Evolutionary conservation across 2,888 invertebrate species (phyloP).

Genomic region (Rhimphoctona megacephalus): DNA sequence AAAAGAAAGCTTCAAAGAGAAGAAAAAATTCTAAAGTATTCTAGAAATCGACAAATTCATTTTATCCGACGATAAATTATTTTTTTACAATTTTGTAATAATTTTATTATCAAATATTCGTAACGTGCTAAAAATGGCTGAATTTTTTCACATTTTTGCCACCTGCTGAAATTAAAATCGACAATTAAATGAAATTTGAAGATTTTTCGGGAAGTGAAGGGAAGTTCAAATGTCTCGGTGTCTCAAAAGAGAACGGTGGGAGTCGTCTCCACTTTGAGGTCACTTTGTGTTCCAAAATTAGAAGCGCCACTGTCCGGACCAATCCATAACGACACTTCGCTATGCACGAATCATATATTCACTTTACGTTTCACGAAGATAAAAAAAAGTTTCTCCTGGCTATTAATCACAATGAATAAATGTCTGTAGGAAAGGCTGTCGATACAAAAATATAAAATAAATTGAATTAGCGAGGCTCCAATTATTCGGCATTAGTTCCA

Average conservation of each 20-base stretch:
- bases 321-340: background rate
- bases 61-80: too few relatives aligned
- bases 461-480: too few relatives aligned
- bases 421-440: background rate
- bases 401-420: background rate
- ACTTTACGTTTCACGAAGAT: background rate
- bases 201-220: background rate
- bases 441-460: too few relatives aligned
- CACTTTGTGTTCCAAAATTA: constrained; percentile 60
- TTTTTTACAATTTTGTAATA: too few relatives aligned
- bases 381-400: background rate
- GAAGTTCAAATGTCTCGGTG: background rate
- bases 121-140: too few relatives aligned
- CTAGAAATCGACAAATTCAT: too few relatives aligned
- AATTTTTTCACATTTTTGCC: too few relatives aligned
- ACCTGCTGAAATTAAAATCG: background rate
- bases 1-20: too few relatives aligned
- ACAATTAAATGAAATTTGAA: background rate
- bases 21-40: too few relatives aligned
- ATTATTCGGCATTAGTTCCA: too few relatives aligned
- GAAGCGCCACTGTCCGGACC: constrained; percentile 21
- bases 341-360: constrained; percentile 3
- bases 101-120: too few relatives aligned
- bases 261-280: background rate
- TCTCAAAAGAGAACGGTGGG: constrained; percentile 9